A percentile compares a stretch with the other conserved stretches of the same genome.
Conservation (phyloP, 2,888 invertebrate genomes). For the Cynaeus angustus region DNA sequence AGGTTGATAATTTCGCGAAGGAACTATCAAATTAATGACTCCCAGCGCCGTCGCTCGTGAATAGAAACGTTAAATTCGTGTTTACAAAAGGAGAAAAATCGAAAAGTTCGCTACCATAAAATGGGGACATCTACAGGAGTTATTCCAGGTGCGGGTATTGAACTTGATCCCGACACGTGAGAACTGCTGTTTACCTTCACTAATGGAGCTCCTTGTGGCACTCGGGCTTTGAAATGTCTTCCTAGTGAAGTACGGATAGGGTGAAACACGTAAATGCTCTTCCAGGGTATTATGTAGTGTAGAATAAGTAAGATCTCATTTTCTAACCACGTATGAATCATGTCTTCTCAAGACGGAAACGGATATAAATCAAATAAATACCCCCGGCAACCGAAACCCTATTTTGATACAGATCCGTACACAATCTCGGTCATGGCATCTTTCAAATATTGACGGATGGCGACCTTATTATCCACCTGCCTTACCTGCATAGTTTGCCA, state of each 20-base stretch:
- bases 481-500: conserved; percentile 22
- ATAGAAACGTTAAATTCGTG: conserved; percentile 11
- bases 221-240: conserved; percentile 56
- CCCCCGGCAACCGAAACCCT: conserved; percentile 39
- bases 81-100: conserved; percentile 29
- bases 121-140: conserved; percentile 43
- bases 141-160: conserved; percentile 53
- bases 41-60: conserved; percentile 16
- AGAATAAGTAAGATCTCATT: conserved; percentile 56
- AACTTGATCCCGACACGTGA: conserved; percentile 56
- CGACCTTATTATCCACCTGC: conserved; percentile 43
- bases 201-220: conserved; percentile 57
- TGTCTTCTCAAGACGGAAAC: conserved; percentile 45
- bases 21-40: conserved; percentile 52
- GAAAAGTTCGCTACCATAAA: conserved; percentile 26
- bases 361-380: conserved; percentile 54
- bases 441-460: conserved; percentile 49
- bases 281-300: conserved; percentile 54
- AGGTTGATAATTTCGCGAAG: conserved; percentile 49
- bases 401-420: conserved; percentile 41
- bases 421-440: conserved; percentile 47
- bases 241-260: conserved; percentile 52
- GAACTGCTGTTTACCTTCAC: conserved; percentile 56
- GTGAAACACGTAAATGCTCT: conserved; percentile 59
- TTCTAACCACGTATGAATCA: conserved; percentile 53